Percentiles rank a stretch among this genome's conserved stretches.
Conservation (phyloP, 64 coral and sea anemone genomes). For the Orbicella faveolata region DNA sequence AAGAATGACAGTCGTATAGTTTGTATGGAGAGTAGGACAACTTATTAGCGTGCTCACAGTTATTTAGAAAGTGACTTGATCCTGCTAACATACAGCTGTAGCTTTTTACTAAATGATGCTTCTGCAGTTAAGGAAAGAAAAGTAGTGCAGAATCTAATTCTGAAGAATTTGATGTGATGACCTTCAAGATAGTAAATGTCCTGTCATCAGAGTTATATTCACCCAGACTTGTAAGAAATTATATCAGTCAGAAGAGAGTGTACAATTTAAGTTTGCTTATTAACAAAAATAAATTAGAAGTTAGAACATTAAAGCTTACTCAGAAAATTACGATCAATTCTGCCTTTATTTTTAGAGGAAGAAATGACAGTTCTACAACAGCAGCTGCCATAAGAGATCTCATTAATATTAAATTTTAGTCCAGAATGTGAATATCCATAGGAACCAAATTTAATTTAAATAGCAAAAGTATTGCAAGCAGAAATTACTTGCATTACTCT, state of each 20-base stretch:
- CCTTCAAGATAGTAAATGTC: background rate
- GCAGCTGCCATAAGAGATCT: background rate
- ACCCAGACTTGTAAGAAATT: too few relatives aligned
- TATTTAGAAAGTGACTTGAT: constrained; percentile 1
- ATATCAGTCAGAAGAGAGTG: too few relatives aligned
- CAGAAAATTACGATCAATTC: too few relatives aligned
- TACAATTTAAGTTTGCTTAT: too few relatives aligned
- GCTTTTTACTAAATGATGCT: background rate
- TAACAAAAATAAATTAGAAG: too few relatives aligned
- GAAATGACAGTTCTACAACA: background rate
- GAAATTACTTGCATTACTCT: background rate
- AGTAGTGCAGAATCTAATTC: background rate
- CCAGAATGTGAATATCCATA: background rate
- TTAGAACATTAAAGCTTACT: too few relatives aligned
- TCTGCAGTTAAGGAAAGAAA: background rate
- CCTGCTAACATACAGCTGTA: background rate
- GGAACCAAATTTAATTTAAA: background rate
- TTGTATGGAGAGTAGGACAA: background rate
- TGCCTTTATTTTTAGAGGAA: background rate
- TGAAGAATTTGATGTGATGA: background rate
- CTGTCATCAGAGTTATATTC: too few relatives aligned
- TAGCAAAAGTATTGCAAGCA: background rate
- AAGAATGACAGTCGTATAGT: background rate
- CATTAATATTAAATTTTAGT: background rate
- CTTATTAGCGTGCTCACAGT: background rate